A percentile compares a stretch with the other conserved stretches of the same genome.
Conservation (phyloP, 2,797 vertebrate species). For the Hippocampus kuda region DNA sequence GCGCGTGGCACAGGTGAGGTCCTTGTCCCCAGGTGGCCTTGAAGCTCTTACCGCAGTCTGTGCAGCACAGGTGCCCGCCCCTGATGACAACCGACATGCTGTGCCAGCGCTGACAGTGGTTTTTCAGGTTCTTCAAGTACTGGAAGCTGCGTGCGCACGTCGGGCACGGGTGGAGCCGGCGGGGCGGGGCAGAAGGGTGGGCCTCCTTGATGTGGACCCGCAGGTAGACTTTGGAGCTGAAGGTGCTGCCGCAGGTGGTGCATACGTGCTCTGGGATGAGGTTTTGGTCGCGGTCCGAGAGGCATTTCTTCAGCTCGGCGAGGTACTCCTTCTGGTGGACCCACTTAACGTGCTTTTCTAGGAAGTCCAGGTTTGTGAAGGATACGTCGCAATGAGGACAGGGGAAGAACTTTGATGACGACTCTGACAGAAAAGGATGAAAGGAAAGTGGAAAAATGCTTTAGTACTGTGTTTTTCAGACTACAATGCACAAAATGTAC, state of each 20-base stretch:
- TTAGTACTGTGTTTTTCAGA: too few species aligned
- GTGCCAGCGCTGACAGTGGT: conserved; percentile 69
- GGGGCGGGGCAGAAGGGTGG: conserved; percentile 58
- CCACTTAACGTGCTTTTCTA: conserved; percentile 72
- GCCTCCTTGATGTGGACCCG: conserved; percentile 49
- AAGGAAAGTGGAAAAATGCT: neutral
- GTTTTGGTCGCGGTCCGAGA: conserved; percentile 47
- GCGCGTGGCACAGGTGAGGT: conserved; percentile 61
- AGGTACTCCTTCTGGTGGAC: conserved; percentile 68
- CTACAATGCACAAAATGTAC: too few species aligned
- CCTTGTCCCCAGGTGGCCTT: conserved; percentile 66
- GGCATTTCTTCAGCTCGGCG: conserved; percentile 55
- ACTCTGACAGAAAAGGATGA: conserved; percentile 27
- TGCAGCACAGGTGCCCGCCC: conserved; percentile 62
- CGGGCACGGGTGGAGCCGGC: conserved; percentile 65
- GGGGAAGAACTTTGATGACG: conserved; percentile 53
- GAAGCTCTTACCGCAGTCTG: conserved; percentile 62
- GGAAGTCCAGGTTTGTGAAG: conserved; percentile 62
- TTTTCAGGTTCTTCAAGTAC: conserved; percentile 68
- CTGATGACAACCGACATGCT: conserved; percentile 55
- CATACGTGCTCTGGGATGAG: conserved; percentile 53
- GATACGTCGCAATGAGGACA: conserved; percentile 66
- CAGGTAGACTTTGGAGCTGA: conserved; percentile 58
- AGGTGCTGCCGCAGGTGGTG: conserved; percentile 50
- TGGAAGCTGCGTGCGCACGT: conserved; percentile 69